Conservation (phyloP, 2,113 vertebrate genomes). For the Sander lucioperca region DNA sequence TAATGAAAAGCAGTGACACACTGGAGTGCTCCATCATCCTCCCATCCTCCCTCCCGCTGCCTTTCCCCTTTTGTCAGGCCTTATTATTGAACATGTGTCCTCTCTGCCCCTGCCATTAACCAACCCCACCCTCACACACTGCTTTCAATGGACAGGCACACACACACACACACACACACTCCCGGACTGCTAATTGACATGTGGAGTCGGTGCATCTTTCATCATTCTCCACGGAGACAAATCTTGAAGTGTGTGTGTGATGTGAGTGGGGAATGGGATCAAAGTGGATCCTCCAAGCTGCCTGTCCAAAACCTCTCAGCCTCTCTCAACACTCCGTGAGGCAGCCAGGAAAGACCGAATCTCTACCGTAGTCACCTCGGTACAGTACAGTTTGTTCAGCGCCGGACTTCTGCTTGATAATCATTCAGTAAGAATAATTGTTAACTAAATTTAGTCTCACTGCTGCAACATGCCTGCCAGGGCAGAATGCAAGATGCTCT, state of each 20-base stretch:
- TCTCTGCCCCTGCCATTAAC: conserved; percentile 72
- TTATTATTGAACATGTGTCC: conserved; percentile 82
- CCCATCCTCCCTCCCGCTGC: conserved; percentile 53
- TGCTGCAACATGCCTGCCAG: not conserved
- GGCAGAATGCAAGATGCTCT: conserved; percentile 39
- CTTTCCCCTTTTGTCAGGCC: conserved; percentile 70
- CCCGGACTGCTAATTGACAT: conserved; percentile 70
- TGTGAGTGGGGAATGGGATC: conserved; percentile 47
- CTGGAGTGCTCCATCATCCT: conserved; percentile 48
- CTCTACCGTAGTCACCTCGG: conserved; percentile 6
- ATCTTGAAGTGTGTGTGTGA: conserved; percentile 44
- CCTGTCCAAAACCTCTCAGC: conserved; percentile 20
- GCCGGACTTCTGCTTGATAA: conserved; percentile 41
- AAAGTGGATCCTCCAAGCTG: conserved; percentile 57
- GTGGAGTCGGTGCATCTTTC: conserved; percentile 60
- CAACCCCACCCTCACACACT: conserved; percentile 59
- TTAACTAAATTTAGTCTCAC: conserved; percentile 57
- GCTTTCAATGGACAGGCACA: conserved; percentile 54
- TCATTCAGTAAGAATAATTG: conserved; percentile 41
- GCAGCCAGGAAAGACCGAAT: conserved; percentile 23
- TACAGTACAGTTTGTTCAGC: conserved; percentile 12
- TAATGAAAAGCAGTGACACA: conserved; percentile 62
- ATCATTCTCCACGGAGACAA: conserved; percentile 60
- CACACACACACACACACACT: conserved; percentile 56
- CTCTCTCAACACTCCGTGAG: conserved; percentile 3